phyloP scores from a whole-genome alignment of 1,140 invertebrate genomes.

The Dermatophagoides farinae region DNA sequence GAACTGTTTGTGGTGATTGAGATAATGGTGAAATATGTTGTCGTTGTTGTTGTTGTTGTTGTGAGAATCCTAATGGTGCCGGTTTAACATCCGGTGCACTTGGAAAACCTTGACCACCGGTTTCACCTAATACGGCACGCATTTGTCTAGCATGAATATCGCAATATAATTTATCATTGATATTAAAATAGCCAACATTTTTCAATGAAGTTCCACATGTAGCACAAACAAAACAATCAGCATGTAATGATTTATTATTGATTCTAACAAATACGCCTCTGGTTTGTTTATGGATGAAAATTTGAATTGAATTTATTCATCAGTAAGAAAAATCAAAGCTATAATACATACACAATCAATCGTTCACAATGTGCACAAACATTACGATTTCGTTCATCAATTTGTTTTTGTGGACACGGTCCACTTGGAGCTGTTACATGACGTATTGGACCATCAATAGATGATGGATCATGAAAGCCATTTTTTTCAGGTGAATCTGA shows the following conservation, averaged over 20 bases:
- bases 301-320: conserved; percentile 6
- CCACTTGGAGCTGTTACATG: conserved; percentile 48
- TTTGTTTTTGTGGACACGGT: conserved; percentile 25
- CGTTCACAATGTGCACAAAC: conserved; percentile 78
- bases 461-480: conserved; percentile 52
- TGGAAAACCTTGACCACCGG: background rate
- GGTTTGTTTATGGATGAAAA: conserved; percentile 20
- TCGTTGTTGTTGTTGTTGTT: background rate
- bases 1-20: background rate
- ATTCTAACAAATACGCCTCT: conserved; percentile 88
- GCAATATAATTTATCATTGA: conserved; percentile 87
- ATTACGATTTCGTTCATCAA: conserved; percentile 38
- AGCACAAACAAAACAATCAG: conserved; percentile 89
- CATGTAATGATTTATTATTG: conserved; percentile 84
- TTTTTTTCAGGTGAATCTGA: conserved; percentile 77
- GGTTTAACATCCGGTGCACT: background rate
- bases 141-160: conserved; percentile 81
- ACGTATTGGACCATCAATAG: conserved; percentile 30
- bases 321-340: background rate
- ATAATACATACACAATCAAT: conserved; percentile 67
- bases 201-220: conserved; percentile 83
- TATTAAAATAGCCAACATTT: conserved; percentile 84
- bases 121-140: conserved; percentile 34
- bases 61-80: background rate
- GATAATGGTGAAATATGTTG: background rate